A percentile compares a stretch with the other conserved stretches of the same genome.
These are phyloP conservation scores for Huso huso DNA, from an alignment of 2,797 vertebrate species.

Conservation along the genomic window DNA sequence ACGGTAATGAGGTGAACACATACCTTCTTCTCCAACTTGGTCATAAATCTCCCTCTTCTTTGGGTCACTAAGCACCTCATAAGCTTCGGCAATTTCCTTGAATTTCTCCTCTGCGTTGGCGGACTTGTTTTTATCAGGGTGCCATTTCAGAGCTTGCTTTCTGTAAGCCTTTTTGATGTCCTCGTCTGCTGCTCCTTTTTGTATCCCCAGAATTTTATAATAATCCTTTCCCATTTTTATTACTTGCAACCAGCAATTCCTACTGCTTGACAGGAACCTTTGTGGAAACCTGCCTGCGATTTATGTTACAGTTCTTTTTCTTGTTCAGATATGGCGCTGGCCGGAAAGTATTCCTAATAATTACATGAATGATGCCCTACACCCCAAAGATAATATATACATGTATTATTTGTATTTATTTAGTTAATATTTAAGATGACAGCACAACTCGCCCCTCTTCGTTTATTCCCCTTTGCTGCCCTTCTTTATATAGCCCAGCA, in stretches of 20 bases:
- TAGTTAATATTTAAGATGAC: background rate
- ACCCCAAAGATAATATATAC: too few species aligned
- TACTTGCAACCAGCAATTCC: too few species aligned
- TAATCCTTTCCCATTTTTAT: conserved; percentile 89
- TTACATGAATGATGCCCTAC: too few species aligned
- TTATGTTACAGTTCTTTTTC: too few species aligned
- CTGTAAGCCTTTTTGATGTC: conserved; percentile 96
- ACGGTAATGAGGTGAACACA: background rate
- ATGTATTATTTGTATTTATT: too few species aligned
- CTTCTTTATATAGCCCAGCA: conserved; percentile 71
- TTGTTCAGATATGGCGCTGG: too few species aligned
- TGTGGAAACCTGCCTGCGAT: too few species aligned
- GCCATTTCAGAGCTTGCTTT: conserved; percentile 89
- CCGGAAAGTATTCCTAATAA: too few species aligned
- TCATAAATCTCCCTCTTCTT: conserved; percentile 95
- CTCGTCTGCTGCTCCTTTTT: conserved; percentile 85
- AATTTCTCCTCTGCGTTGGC: conserved; percentile 91
- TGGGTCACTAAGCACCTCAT: conserved; percentile 90
- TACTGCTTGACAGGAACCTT: too few species aligned
- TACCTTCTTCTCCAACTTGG: conserved; percentile 93
- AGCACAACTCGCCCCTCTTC: conserved; percentile 41
- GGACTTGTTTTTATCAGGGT: conserved; percentile 96
- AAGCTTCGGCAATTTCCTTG: conserved; percentile 95
- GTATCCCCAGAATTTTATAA: conserved; percentile 86
- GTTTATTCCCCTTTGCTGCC: conserved; percentile 42